These are phyloP conservation scores for Passer montanus DNA, from an alignment of 2,113 vertebrate species.

Conservation along the genomic window DNA sequence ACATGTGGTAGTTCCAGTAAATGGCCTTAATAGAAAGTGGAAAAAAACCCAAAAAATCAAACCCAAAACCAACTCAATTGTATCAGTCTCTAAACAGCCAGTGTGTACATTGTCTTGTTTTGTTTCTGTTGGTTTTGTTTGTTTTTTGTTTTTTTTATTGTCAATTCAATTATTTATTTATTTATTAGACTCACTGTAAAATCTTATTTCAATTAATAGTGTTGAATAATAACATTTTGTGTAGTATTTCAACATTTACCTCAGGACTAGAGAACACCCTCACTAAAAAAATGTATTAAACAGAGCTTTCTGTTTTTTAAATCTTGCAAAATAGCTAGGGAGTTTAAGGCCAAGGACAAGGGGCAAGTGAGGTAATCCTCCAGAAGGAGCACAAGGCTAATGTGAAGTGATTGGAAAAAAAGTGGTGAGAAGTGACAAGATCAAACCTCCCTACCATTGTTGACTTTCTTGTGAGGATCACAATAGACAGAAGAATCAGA, in stretches of 20 bases:
- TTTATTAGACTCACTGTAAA: rapidly evolving
- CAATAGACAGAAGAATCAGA: background rate
- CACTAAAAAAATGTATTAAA: background rate
- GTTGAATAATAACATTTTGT: background rate
- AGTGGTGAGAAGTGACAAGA: background rate
- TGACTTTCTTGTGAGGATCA: background rate
- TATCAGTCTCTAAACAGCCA: rapidly evolving
- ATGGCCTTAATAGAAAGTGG: rapidly evolving
- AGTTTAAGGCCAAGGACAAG: background rate
- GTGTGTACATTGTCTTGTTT: rapidly evolving
- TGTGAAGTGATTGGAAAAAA: background rate
- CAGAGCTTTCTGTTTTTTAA: rapidly evolving
- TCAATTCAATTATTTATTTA: background rate
- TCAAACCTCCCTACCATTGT: background rate
- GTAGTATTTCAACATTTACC: background rate
- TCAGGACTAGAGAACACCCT: rapidly evolving
- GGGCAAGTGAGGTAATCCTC: background rate
- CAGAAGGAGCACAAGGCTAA: background rate
- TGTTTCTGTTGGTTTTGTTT: rapidly evolving
- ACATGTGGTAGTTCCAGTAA: background rate
- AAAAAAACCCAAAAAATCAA: background rate
- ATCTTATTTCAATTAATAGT: background rate
- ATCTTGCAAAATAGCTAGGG: background rate
- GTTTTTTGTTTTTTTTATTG: background rate
- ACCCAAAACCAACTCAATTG: rapidly evolving